These are phyloP conservation scores for Sphenopsis melanotis DNA, from an alignment of 2,797 vertebrate species.

Conservation along the genomic window DNA sequence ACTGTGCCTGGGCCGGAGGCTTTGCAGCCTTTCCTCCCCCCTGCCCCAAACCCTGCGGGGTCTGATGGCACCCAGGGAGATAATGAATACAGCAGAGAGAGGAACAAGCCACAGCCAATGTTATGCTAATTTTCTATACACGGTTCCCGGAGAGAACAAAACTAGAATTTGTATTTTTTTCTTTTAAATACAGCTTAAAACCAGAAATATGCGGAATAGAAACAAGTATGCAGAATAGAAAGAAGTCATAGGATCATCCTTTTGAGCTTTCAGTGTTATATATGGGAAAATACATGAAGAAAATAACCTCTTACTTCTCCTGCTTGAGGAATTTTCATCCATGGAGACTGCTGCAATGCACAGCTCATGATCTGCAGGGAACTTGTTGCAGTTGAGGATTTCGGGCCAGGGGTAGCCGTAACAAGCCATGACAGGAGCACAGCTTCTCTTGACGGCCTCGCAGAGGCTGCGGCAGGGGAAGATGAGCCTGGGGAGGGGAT, in stretches of 20 bases:
- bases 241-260: not conserved
- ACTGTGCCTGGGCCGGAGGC: not conserved
- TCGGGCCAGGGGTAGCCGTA: slow-evolving; percentile 86
- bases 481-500: slow-evolving; percentile 75
- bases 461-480: slow-evolving; percentile 84
- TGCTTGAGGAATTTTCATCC: slow-evolving; percentile 63
- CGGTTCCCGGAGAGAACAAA: not conserved
- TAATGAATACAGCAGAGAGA: not conserved
- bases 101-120: not conserved
- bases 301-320: slow-evolving; percentile 69
- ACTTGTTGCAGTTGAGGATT: slow-evolving; percentile 82
- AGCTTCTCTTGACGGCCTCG: slow-evolving; percentile 82
- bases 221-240: not conserved
- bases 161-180: not conserved
- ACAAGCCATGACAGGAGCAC: slow-evolving; percentile 84
- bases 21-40: not conserved
- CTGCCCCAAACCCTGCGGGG: not conserved
- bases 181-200: not conserved
- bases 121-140: not conserved
- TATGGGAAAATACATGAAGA: not conserved
- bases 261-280: not conserved
- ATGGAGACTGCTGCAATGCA: slow-evolving; percentile 79
- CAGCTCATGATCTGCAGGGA: slow-evolving; percentile 82
- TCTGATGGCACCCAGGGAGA: not conserved
- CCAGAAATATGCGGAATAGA: not conserved